Evolutionary conservation across 2,888 invertebrate species (phyloP), one percentile per base, ranked within the genome.

Genomic region (Harpalus rufipes): DNA sequence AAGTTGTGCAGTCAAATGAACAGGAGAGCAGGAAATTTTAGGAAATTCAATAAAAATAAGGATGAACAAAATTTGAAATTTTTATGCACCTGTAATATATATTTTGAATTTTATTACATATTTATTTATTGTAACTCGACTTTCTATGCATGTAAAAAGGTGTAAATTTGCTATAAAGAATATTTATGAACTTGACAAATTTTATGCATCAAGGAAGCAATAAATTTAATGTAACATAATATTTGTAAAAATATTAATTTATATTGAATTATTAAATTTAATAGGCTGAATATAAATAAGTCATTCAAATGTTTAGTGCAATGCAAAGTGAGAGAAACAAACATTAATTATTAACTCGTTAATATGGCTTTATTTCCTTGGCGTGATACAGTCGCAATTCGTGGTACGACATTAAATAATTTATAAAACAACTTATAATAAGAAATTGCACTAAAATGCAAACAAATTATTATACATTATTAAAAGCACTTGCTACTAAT

Each of bases 211-310:
- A 25, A 68, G 68, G 39, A 68, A 39, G 68, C 32, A 39, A 68
- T 68, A 68, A 68, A 68, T 32, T 68, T 68, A 68, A 68, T 39
- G 14, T 68, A 12, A 63, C 63, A 63, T 63, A 63, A 63, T 68
- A 68, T 68, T 68, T 68, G 32, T 39, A 68, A 68, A 68, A 68
- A 39, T 68, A 63, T 41, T 63, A 63, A 39, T 39, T 68, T 68
- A 68, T 68, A 68, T 68, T 68, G 68, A 68, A 68, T 68, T 68
- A 68, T 68, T 39, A 32, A 68, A 25, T 63, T 68, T 68, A 32
- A 68, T 68, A 12, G n/a, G 68, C 32, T 7, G n/a, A 32, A 68
- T 68, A 68, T 68, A 68, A 68, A 68, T 68, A 68, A 68, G 39
- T 39, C 68, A 68, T 41, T 68, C 39, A 68, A 68, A 7, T 14